phyloP scores from a whole-genome alignment of 2,888 invertebrate species.

The Dolichomitus sp. region DNA sequence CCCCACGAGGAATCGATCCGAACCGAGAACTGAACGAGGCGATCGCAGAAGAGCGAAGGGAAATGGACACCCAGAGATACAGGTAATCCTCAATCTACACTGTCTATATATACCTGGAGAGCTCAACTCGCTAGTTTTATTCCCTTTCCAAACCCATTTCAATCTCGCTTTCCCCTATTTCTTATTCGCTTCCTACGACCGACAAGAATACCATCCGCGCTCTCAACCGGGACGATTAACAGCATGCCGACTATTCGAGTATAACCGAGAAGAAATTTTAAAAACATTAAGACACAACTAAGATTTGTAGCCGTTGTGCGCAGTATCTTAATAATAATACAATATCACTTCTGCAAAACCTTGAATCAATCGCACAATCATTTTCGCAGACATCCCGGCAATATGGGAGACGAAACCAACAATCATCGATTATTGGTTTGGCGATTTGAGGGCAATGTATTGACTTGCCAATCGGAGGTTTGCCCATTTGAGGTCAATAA shows the following conservation, averaged over 20 bases:
- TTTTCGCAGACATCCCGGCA: no score
- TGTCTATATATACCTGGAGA: not conserved
- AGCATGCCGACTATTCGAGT: not conserved
- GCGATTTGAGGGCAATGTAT: no score
- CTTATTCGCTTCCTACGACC: not conserved
- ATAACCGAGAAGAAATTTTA: not conserved
- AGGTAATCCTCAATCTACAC: conserved; percentile 76
- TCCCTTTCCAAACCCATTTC: conserved; percentile 26
- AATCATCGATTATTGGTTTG: no score
- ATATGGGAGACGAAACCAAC: no score
- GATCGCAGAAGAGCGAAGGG: conserved; percentile 93
- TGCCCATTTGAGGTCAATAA: no score
- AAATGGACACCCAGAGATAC: conserved; percentile 87
- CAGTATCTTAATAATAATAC: no score
- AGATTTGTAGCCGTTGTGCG: not conserved
- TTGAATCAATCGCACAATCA: no score
- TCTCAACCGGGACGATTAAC: not conserved
- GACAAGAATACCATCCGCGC: conserved; percentile 1
- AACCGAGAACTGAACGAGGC: conserved; percentile 93
- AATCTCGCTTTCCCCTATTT: conserved; percentile 10
- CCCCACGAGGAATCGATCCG: conserved; percentile 88
- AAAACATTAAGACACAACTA: not conserved
- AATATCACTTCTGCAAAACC: no score
- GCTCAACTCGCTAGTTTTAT: conserved; percentile 10
- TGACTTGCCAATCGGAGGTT: no score